Evolutionary conservation across 2,888 invertebrate species (phyloP).

Genomic region (Sthenelais limicola): DNA sequence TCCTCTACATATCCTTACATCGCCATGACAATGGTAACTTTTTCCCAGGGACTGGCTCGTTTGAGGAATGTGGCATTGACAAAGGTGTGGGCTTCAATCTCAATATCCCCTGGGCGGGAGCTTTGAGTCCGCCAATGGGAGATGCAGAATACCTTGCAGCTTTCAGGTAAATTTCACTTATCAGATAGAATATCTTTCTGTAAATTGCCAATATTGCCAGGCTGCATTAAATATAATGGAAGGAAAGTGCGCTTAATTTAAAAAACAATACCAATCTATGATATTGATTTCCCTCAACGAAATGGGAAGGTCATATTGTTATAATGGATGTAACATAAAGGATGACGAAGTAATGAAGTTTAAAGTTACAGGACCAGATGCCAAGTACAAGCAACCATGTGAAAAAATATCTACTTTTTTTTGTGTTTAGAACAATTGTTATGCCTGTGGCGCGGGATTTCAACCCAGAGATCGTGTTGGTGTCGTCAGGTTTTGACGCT

Average conservation of each 20-base stretch:
- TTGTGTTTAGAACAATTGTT: slow-evolving; percentile 89
- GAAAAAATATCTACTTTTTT: no score
- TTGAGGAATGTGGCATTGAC: slow-evolving; percentile 90
- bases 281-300: no score
- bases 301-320: no score
- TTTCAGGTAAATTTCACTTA: slow-evolving; percentile 76
- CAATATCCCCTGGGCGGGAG: slow-evolving; percentile 96
- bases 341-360: no score
- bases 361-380: no score
- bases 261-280: no score
- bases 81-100: slow-evolving; percentile 94
- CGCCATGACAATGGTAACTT: slow-evolving; percentile 99
- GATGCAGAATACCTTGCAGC: slow-evolving; percentile 97
- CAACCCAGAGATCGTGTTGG: slow-evolving; percentile 92
- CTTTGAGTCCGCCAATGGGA: slow-evolving; percentile 89
- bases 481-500: slow-evolving; percentile 98
- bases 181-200: no score
- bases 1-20: slow-evolving; percentile 97
- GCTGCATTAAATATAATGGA: no score
- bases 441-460: slow-evolving; percentile 91
- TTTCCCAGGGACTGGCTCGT: slow-evolving; percentile 99
- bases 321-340: no score
- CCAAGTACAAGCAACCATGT: no score
- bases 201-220: no score
- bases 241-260: no score